Evolutionary conservation across 2,888 invertebrate genomes (phyloP).

Genomic region (Gastrophysa polygoni): DNA sequence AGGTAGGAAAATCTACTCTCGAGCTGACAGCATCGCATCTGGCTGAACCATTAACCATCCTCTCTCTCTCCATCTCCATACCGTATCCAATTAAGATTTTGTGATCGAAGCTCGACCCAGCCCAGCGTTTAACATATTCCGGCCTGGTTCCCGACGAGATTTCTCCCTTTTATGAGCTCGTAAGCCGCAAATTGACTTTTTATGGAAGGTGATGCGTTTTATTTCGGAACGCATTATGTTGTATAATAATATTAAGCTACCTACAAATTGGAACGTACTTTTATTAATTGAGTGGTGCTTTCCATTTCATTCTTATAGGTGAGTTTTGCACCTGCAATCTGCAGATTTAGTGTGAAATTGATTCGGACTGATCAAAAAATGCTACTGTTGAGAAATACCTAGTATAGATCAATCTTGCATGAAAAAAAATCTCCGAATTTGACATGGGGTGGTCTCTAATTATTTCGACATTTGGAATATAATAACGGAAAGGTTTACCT

Average conservation of each 20-base stretch:
- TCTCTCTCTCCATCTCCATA: too few relatives aligned
- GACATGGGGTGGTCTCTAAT: too few relatives aligned
- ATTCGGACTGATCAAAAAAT: not conserved
- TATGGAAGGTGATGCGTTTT: slow-evolving; percentile 38
- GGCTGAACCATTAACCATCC: slow-evolving; percentile 27
- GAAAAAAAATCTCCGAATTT: too few relatives aligned
- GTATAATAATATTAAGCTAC: slow-evolving; percentile 38
- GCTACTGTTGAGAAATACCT: not conserved
- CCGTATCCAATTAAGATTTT: slow-evolving; percentile 49
- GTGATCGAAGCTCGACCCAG: slow-evolving; percentile 43
- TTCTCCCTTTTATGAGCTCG: slow-evolving; percentile 36
- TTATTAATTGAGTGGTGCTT: slow-evolving; percentile 28
- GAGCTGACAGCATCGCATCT: slow-evolving; percentile 33
- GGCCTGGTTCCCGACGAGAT: slow-evolving; percentile 33
- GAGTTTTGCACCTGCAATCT: slow-evolving; percentile 8
- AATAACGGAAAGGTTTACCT: too few relatives aligned
- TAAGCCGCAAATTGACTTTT: slow-evolving; percentile 45
- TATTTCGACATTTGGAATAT: too few relatives aligned
- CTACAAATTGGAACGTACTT: slow-evolving; percentile 36
- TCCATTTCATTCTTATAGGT: not conserved
- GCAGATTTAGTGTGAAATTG: slow-evolving; percentile 15
- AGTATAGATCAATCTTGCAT: too few relatives aligned
- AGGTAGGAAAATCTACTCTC: not conserved
- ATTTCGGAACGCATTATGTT: slow-evolving; percentile 31
- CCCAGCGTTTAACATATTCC: slow-evolving; percentile 46